phyloP scores from a whole-genome alignment of 2,888 invertebrate species.

The Sericinus montela region DNA sequence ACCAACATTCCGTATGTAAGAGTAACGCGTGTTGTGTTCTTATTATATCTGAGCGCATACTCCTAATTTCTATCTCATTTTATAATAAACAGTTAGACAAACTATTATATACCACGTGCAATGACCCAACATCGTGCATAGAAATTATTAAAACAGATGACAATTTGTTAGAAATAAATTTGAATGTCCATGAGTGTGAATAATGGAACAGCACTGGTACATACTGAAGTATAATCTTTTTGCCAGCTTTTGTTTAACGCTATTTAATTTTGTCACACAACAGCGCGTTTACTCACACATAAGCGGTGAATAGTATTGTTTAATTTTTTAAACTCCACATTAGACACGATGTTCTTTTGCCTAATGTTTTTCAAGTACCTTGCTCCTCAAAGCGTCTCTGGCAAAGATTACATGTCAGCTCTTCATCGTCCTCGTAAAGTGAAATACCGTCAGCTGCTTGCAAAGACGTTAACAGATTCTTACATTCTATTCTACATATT shows the following conservation, averaged over 20 bases:
- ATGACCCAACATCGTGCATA: constrained; percentile 34
- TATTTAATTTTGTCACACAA: constrained; percentile 59
- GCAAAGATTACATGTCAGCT: constrained; percentile 86
- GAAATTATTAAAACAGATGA: constrained; percentile 23
- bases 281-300: constrained; percentile 79
- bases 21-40: constrained; percentile 76
- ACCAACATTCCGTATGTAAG: constrained; percentile 70
- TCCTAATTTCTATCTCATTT: constrained; percentile 23
- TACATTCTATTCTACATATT: constrained; percentile 44
- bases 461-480: constrained; percentile 79
- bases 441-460: constrained; percentile 82
- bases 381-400: constrained; percentile 88
- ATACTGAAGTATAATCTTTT: constrained; percentile 22
- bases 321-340: constrained; percentile 60
- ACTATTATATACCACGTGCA: constrained; percentile 33
- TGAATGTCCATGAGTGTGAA: constrained; percentile 30
- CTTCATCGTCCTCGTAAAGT: constrained; percentile 82
- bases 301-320: constrained; percentile 58
- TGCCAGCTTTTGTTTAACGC: constrained; percentile 40
- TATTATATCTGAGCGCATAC: constrained; percentile 25
- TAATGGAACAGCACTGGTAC: constrained; percentile 27
- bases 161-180: constrained; percentile 31
- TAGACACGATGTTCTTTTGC: constrained; percentile 55
- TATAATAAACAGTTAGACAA: constrained; percentile 27
- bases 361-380: constrained; percentile 74